Conservation (phyloP, 2,888 invertebrate species). For the Chloroclysta siterata region DNA sequence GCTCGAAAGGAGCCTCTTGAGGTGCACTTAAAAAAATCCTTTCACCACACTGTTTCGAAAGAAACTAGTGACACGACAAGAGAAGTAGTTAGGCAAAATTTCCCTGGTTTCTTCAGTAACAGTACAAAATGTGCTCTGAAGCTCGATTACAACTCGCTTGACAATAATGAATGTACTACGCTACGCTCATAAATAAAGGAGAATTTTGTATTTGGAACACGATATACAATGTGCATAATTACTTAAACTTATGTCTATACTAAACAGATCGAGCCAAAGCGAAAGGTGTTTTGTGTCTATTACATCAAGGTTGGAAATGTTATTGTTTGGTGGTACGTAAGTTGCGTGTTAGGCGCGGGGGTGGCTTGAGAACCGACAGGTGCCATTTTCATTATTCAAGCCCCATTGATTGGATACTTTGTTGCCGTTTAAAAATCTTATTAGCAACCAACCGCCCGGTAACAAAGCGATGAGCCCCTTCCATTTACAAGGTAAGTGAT, state of each 20-base stretch:
- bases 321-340: conserved; percentile 50
- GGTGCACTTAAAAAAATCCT: too few species aligned
- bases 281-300: conserved; percentile 54
- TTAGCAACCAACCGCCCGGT: conserved; percentile 75
- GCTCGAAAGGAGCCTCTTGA: too few species aligned
- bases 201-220: conserved; percentile 61
- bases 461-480: conserved; percentile 66
- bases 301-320: conserved; percentile 53
- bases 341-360: conserved; percentile 74
- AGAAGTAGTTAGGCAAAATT: too few species aligned
- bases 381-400: conserved; percentile 84
- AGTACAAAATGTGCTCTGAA: too few species aligned
- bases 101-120: too few species aligned
- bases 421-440: conserved; percentile 85
- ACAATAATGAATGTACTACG: conserved; percentile 24
- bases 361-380: conserved; percentile 80
- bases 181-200: conserved; percentile 55
- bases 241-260: conserved; percentile 71
- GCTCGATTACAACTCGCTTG: not conserved
- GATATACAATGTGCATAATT: conserved; percentile 75
- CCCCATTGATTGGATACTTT: conserved; percentile 84
- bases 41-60: too few species aligned
- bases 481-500: conserved; percentile 82
- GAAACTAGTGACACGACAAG: too few species aligned
- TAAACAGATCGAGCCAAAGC: conserved; percentile 38